Percentiles rank a stretch among this genome's conserved stretches.
phyloP scores from a whole-genome alignment of 2,113 vertebrate species.

The Eclectus roratus region DNA sequence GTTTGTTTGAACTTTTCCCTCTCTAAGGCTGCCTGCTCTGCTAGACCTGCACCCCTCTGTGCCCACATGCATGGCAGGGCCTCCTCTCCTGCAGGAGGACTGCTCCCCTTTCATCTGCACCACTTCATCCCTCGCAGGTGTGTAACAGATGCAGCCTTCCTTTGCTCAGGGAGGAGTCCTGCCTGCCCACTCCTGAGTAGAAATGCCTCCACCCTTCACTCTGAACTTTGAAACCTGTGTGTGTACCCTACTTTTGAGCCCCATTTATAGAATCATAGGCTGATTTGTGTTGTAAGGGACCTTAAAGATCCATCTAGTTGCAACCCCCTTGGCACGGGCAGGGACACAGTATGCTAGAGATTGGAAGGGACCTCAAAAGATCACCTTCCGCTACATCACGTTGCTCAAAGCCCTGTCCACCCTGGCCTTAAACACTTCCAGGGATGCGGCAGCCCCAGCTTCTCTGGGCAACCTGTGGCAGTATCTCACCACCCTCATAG shows the following conservation, averaged over 20 bases:
- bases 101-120: too few species aligned
- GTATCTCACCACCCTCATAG: background rate
- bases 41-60: background rate
- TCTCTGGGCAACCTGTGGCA: background rate
- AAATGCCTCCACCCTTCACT: background rate
- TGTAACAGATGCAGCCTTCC: too few species aligned
- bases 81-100: too few species aligned
- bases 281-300: background rate
- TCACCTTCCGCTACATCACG: background rate
- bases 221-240: background rate
- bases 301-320: background rate
- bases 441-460: background rate
- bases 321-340: background rate
- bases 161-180: too few species aligned
- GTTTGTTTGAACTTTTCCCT: background rate
- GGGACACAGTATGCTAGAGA: too few species aligned
- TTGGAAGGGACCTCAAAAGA: too few species aligned
- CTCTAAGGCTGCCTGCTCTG: background rate
- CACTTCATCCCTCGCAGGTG: too few species aligned
- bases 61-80: too few species aligned
- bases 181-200: background rate
- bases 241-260: too few species aligned
- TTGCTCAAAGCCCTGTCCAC: accelerated
- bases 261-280: background rate
- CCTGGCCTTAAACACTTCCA: background rate